Evolutionary conservation across 1,140 invertebrate genomes (phyloP).

Genomic region (Drosophila nigrodunni): DNA sequence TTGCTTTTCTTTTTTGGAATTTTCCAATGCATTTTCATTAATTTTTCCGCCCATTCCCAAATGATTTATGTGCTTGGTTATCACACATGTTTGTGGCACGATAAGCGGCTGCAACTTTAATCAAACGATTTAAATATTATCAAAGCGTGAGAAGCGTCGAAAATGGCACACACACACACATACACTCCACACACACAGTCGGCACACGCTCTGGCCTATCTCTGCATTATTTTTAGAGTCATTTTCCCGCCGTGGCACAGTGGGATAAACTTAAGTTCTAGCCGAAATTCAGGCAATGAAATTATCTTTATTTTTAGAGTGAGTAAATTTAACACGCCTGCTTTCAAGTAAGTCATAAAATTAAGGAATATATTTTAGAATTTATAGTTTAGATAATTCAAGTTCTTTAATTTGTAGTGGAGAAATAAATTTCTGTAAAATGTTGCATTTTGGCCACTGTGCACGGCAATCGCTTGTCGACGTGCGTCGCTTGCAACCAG

Average conservation of each 20-base stretch:
- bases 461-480: background rate
- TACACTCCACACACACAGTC: background rate
- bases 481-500: conserved; percentile 25
- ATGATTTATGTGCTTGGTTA: conserved; percentile 63
- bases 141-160: conserved; percentile 30
- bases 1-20: conserved; percentile 7
- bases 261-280: too few species aligned
- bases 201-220: background rate
- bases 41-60: background rate
- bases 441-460: too few species aligned
- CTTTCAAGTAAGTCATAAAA: too few species aligned
- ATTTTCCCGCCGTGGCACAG: conserved; percentile 15
- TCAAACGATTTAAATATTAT: conserved; percentile 70
- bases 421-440: too few species aligned
- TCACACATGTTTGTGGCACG: conserved; percentile 26
- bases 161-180: conserved; percentile 27
- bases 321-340: too few species aligned
- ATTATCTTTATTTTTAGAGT: too few species aligned
- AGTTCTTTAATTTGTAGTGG: too few species aligned
- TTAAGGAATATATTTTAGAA: too few species aligned
- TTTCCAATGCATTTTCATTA: background rate
- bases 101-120: conserved; percentile 59
- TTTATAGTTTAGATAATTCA: too few species aligned
- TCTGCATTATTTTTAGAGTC: conserved; percentile 61
- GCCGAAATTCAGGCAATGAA: too few species aligned